phyloP scores from a whole-genome alignment of 2,888 invertebrate species.

The Actias luna region DNA sequence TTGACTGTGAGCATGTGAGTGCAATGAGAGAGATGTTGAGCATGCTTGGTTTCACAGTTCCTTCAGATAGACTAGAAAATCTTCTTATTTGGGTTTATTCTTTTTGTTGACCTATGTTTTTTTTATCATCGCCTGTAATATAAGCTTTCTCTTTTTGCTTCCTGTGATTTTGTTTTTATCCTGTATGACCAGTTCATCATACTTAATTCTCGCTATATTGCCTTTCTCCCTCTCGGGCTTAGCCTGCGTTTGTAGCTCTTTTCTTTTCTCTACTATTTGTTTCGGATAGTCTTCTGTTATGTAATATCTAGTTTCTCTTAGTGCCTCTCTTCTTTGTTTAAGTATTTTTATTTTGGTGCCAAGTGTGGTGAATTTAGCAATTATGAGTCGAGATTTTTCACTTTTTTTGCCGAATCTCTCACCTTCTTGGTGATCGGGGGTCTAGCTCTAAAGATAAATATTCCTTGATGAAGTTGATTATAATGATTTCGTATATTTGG shows the following conservation, averaged over 20 bases:
- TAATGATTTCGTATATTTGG: background rate
- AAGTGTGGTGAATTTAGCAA: background rate
- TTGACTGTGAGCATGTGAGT: too few species aligned
- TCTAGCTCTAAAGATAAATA: background rate
- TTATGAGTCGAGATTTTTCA: background rate
- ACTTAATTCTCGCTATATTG: background rate
- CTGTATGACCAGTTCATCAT: constrained; percentile 6
- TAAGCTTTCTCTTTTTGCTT: too few species aligned
- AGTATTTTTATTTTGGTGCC: constrained; percentile 9
- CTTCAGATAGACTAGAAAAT: too few species aligned
- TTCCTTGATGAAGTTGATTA: constrained; percentile 1
- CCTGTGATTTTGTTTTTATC: too few species aligned
- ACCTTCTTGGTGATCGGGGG: constrained; percentile 5
- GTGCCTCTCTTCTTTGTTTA: constrained; percentile 20
- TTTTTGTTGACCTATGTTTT: too few species aligned
- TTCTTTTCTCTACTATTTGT: constrained; percentile 16
- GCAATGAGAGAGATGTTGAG: too few species aligned
- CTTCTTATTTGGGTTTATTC: too few species aligned
- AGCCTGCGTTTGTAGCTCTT: background rate
- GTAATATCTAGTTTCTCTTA: constrained; percentile 22
- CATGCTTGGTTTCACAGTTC: too few species aligned
- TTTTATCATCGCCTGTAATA: too few species aligned
- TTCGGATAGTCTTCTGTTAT: constrained; percentile 24
- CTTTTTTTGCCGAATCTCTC: constrained; percentile 6
- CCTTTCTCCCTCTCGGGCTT: constrained; percentile 1